Conservation (phyloP, 2,888 invertebrate genomes). For the Pemphredon lugubris region DNA sequence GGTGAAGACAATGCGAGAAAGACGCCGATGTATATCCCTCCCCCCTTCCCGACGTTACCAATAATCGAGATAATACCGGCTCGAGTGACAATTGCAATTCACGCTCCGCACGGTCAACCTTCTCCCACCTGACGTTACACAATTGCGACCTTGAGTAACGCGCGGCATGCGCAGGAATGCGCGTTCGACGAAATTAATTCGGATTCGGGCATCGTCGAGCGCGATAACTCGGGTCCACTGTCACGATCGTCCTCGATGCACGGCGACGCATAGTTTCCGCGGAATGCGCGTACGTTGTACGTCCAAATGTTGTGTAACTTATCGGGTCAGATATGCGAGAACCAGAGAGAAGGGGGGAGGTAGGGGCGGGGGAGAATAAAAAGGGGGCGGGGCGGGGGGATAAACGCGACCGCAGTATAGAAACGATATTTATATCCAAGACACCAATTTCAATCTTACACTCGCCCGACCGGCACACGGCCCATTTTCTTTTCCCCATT, state of each 20-base stretch:
- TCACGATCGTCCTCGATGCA: too few relatives aligned
- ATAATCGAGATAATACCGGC: background rate
- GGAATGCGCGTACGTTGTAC: background rate
- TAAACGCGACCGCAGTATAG: background rate
- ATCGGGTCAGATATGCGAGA: background rate
- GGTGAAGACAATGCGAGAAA: background rate
- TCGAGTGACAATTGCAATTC: constrained; percentile 25
- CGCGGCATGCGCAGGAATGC: constrained; percentile 40
- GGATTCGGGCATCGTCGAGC: constrained; percentile 15
- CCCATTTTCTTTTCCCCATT: background rate
- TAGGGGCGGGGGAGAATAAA: too few relatives aligned
- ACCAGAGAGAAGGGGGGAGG: too few relatives aligned
- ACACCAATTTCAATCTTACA: constrained; percentile 2
- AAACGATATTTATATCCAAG: constrained; percentile 10
- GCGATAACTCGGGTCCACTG: background rate
- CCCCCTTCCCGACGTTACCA: background rate
- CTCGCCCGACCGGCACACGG: constrained; percentile 1
- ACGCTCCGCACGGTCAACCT: constrained; percentile 4
- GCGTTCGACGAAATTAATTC: constrained; percentile 39
- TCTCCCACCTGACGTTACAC: constrained; percentile 43
- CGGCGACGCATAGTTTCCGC: too few relatives aligned
- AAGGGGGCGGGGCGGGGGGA: too few relatives aligned
- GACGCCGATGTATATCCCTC: too few relatives aligned
- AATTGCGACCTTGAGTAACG: constrained; percentile 57
- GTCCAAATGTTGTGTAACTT: background rate